These are phyloP conservation scores for Hylaea fasciaria DNA, from an alignment of 2,888 invertebrate species.

Conservation along the genomic window DNA sequence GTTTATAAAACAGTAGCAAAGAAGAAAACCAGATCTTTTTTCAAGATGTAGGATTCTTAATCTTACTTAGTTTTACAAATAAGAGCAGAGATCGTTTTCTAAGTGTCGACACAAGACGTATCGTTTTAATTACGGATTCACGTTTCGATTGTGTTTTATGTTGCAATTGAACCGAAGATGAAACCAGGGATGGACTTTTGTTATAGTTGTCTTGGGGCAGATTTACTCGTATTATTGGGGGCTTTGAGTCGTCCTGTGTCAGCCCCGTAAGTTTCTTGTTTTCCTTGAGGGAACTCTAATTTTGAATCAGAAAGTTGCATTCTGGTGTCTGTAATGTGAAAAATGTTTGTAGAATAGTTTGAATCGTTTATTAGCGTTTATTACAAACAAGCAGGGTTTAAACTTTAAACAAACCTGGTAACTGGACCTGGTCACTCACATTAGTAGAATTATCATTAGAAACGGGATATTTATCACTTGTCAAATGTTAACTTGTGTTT, in stretches of 20 bases:
- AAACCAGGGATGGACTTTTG: conserved; percentile 10
- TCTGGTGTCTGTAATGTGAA: too few species aligned
- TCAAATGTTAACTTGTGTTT: too few species aligned
- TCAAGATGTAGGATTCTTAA: conserved; percentile 34
- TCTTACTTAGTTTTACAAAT: conserved; percentile 41
- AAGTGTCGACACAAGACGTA: conserved; percentile 47
- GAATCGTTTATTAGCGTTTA: too few species aligned
- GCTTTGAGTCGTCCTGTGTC: too few species aligned
- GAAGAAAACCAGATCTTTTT: conserved; percentile 3
- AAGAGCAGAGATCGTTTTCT: conserved; percentile 35
- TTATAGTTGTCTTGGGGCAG: background rate
- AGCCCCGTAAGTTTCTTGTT: too few species aligned
- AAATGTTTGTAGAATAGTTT: too few species aligned
- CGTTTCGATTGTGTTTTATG: conserved; percentile 39
- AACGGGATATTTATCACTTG: background rate
- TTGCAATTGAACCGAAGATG: conserved; percentile 31
- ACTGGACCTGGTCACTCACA: background rate
- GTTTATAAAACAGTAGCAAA: too few species aligned
- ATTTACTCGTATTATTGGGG: too few species aligned
- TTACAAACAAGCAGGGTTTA: too few species aligned
- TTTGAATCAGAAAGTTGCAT: too few species aligned
- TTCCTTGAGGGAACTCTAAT: too few species aligned
- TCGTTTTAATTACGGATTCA: conserved; percentile 39
- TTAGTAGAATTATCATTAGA: background rate
- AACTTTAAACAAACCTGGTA: too few species aligned